phyloP scores from a whole-genome alignment of 2,113 vertebrate species.

The Onychorhynchus coronatus region DNA sequence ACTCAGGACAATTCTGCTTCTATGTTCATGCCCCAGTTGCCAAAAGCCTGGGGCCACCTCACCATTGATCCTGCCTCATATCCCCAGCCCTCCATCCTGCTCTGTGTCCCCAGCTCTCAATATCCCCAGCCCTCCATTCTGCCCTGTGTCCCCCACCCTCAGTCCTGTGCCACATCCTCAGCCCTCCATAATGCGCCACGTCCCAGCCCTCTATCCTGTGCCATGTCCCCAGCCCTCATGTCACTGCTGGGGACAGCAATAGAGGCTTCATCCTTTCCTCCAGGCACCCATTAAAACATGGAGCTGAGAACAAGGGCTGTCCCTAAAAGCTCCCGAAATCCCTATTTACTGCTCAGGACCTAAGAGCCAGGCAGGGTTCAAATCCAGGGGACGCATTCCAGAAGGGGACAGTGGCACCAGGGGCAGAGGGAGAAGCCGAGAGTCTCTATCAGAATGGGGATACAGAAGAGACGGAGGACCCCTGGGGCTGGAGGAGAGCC shows the following conservation, averaged over 20 bases:
- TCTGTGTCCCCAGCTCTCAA: fast-evolving
- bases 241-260: background rate
- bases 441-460: background rate
- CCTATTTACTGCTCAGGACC: background rate
- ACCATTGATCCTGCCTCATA: background rate
- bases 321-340: background rate
- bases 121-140: background rate
- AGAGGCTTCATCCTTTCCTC: background rate
- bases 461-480: background rate
- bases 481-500: background rate
- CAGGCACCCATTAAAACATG: background rate
- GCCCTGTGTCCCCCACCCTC: background rate
- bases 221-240: background rate
- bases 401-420: background rate
- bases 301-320: background rate
- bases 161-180: background rate
- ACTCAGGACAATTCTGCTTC: background rate
- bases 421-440: background rate
- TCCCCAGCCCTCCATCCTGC: background rate
- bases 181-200: background rate
- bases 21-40: background rate
- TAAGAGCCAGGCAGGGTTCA: background rate
- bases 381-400: background rate
- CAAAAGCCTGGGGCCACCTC: background rate
- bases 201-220: background rate